These are phyloP conservation scores for Harpagoxenus sublaevis DNA, from an alignment of 2,888 invertebrate species.

Conservation along the genomic window DNA sequence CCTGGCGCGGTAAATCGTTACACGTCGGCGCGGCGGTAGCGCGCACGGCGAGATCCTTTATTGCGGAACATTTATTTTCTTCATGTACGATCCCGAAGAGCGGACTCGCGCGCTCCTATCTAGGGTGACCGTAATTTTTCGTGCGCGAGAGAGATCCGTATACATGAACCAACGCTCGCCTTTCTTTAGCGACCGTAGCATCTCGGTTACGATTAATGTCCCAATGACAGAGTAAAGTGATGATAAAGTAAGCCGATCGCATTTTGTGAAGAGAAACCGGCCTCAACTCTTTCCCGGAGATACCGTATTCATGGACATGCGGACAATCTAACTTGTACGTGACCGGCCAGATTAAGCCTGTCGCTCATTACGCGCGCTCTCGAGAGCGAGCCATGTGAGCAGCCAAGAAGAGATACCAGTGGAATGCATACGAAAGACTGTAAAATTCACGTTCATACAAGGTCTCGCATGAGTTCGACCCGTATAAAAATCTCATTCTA, in stretches of 20 bases:
- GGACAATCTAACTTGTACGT: slow-evolving; percentile 75
- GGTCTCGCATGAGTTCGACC: neutral
- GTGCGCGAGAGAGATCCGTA: neutral
- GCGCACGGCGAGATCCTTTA: slow-evolving; percentile 45
- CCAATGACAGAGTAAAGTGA: neutral
- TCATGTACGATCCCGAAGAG: slow-evolving; percentile 25
- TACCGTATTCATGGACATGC: slow-evolving; percentile 66
- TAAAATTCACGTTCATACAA: neutral
- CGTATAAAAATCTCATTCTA: neutral
- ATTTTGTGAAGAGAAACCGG: slow-evolving; percentile 49
- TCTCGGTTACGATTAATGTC: neutral
- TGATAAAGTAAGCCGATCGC: slow-evolving; percentile 5
- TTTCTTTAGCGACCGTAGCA: neutral
- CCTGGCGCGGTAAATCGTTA: slow-evolving; percentile 56
- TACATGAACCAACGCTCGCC: neutral
- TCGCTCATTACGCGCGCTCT: slow-evolving; percentile 69
- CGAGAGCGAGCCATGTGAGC: slow-evolving; percentile 66
- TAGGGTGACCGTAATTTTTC: neutral
- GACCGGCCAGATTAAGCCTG: slow-evolving; percentile 74
- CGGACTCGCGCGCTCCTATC: neutral
- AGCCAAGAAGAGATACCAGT: slow-evolving; percentile 2
- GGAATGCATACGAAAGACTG: neutral
- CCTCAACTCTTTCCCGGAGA: slow-evolving; percentile 61
- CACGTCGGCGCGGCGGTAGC: slow-evolving; percentile 29
- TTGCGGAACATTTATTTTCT: slow-evolving; percentile 53